Evolutionary conservation across 1,140 invertebrate species (phyloP), one percentile per base, ranked within the genome.

Genomic region (Drosophila grimshawi): DNA sequence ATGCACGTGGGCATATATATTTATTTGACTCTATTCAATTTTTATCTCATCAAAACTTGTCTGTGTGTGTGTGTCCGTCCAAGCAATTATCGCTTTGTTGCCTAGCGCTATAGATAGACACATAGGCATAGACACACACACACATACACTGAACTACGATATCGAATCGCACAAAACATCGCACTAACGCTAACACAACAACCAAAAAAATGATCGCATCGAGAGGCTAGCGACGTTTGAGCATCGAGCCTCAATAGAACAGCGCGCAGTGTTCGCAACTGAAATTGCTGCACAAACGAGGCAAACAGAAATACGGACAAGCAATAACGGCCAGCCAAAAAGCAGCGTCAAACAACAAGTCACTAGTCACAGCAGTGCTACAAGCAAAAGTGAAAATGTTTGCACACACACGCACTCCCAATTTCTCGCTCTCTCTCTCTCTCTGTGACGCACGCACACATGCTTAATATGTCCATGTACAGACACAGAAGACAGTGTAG

Each of bases 61-160:
- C 2, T 45, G 4, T 65, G 27, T 41, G 27, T 37, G 45, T 65
- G 46, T 33, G 60, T 51, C 10, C 57, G 48, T 48, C 35, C 37
- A 56, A 53, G 45, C 33, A 59, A 78, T 46, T 71, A 49, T 63
- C 56, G 45, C 62, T 48, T 53, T 70, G 53, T 80, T 78, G 57
- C 66, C 51, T 72, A 75, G 72, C 27, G 63, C 80, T 83, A 82
- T 83, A 83, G 74, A 80, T 82, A 86, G 80, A 80, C 69, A n/a
- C 10, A 43, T 4, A 46, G 65, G 62, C 57, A 55, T 37, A 19
- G 19, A 19, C 19, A 19, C 19, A n/a, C 10, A 43, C 10, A 46
- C 71, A 68, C 57, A 55, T 37, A 19, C 19, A 19, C 19, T 19
- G 19, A 19, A 1, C 19, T 19, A 70, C 78, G 75, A 79, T 83